phyloP scores from a whole-genome alignment of 2,113 vertebrate species.

The Alligator mississippiensis region DNA sequence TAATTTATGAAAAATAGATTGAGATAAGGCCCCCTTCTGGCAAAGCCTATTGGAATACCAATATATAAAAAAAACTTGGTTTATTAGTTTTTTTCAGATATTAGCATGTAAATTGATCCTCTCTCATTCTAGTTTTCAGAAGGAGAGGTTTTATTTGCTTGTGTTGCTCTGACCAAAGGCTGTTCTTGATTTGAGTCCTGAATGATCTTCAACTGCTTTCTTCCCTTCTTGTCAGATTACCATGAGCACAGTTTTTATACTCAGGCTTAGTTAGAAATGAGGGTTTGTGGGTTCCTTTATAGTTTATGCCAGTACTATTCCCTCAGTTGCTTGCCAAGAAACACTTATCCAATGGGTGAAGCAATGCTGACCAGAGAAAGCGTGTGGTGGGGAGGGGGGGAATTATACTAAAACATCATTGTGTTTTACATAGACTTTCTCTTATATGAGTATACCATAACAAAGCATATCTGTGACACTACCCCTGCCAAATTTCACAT shows the following conservation, averaged over 20 bases:
- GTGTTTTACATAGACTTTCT: background rate
- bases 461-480: no score
- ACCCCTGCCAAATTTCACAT: background rate
- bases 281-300: background rate
- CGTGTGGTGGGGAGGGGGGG: no score
- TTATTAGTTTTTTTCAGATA: background rate
- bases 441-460: background rate
- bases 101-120: background rate
- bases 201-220: constrained; percentile 17
- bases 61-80: background rate
- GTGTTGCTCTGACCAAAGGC: background rate
- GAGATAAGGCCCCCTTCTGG: background rate
- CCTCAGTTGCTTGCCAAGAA: background rate
- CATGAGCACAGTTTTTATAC: background rate
- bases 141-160: background rate
- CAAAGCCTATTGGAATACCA: background rate
- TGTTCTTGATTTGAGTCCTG: background rate
- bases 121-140: background rate
- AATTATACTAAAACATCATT: background rate
- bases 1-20: background rate
- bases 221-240: background rate
- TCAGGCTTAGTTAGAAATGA: background rate
- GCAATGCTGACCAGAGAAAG: background rate
- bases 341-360: background rate
- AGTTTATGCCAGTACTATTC: background rate